phyloP scores from a whole-genome alignment of 2,113 vertebrate genomes.

The Charina bottae region DNA sequence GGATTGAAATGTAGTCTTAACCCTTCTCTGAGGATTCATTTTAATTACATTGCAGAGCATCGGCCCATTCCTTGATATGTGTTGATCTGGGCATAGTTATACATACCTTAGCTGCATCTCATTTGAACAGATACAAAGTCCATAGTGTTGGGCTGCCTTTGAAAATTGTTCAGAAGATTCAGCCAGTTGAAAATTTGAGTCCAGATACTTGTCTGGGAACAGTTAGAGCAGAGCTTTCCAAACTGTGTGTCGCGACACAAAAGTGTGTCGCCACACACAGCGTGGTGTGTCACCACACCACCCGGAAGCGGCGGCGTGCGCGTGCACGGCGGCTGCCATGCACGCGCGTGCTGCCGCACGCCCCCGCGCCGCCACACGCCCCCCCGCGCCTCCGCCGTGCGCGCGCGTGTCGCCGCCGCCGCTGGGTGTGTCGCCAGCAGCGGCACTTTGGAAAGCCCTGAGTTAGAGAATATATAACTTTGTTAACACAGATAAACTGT shows the following conservation, averaged over 20 bases:
- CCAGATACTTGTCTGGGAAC: not conserved
- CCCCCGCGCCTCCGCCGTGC: no score
- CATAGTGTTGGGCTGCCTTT: not conserved
- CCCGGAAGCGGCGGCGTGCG: no score
- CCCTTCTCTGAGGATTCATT: not conserved
- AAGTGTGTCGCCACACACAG: no score
- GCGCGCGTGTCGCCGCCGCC: no score
- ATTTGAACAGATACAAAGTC: not conserved
- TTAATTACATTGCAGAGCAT: not conserved
- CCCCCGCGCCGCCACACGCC: no score
- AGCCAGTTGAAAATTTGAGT: not conserved
- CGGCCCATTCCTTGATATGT: not conserved
- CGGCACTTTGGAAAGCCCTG: no score
- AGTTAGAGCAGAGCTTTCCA: no score
- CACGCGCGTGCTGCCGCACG: no score
- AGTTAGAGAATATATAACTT: not conserved
- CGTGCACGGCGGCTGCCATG: no score
- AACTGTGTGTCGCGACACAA: no score
- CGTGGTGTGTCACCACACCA: no score
- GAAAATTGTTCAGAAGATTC: not conserved
- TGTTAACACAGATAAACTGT: not conserved
- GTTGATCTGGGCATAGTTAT: not conserved
- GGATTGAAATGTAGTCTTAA: not conserved
- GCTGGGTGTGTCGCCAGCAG: no score
- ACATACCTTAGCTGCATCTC: not conserved